Evolutionary conservation across 2,888 invertebrate species (phyloP), one percentile per base, ranked within the genome.

Genomic region (Resseliella maxima): DNA sequence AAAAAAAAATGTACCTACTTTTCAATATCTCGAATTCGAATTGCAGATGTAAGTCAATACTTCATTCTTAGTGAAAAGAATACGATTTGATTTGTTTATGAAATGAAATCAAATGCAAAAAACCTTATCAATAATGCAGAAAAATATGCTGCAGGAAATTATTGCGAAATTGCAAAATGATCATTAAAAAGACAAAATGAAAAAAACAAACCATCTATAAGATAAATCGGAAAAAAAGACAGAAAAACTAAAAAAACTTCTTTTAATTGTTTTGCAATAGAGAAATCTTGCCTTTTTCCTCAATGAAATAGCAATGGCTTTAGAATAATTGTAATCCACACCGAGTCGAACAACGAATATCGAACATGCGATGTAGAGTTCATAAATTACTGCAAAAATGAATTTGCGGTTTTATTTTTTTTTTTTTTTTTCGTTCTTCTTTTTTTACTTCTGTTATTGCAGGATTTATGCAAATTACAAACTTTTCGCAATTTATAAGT

Each of bases 401-500:
- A 59, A 59, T 8, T 6, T 59, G 59, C 24, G 24, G 24, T 50
- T 59, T 6, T 3, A 59, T 59, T n/a, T 59, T 59, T 59, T n/a
- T 59, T 6, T 1, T 59, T 24, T 59, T 41, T 41, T 50, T 50
- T 12, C 21, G 8, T 50, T 50, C 18, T 50, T 50, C n/a, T n/a
- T n/a, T n/a, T n/a, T n/a, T n/a, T n/a, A n/a, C 18, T 31, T 31
- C 5, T 18, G 31, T 59, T 41, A 24, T 24, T 3, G 24, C 24
- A 15, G 18, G 31, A 72, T 31, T 35, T 72, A 72, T 72, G 0
- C 31, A 72, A 72, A 72, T 72, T 72, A 72, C 31, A 31, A 72
- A 72, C 72, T 72, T 72, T 72, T 72, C 15, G 31, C 59, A 24
- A 59, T 59, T 59, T 27, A 59, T n/a, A 72, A 72, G 31, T 2